Conservation (phyloP, 1,140 invertebrate genomes). For the Sycobia sp. region DNA sequence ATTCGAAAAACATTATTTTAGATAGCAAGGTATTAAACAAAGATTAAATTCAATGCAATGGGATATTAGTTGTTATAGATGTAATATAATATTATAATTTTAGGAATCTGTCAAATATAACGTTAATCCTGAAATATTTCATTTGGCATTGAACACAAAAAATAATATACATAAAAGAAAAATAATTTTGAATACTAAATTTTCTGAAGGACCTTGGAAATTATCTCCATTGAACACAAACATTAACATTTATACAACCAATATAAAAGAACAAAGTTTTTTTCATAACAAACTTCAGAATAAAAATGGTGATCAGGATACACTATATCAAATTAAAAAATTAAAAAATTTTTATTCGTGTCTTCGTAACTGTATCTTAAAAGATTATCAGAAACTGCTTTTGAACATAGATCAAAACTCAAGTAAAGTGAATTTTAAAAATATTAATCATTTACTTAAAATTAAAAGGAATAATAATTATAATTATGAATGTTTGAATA, state of each 20-base stretch:
- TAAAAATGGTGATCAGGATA: constrained; percentile 25
- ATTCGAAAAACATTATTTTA: not conserved
- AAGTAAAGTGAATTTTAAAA: not conserved
- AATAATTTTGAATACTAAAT: not conserved
- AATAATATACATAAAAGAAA: not conserved
- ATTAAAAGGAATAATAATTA: not conserved
- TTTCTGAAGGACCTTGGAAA: not conserved
- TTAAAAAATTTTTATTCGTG: constrained; percentile 45
- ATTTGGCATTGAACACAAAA: not conserved
- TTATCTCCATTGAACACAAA: not conserved
- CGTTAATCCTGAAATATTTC: not conserved
- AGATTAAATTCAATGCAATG: not conserved
- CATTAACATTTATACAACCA: not conserved
- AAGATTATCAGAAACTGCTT: not conserved
- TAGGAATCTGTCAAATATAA: not conserved
- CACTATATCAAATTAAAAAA: constrained; percentile 38
- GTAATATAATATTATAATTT: constrained; percentile 5
- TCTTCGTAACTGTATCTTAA: constrained; percentile 35
- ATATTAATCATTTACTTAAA: not conserved
- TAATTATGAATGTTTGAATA: not conserved
- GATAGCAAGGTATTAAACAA: constrained; percentile 2
- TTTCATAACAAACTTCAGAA: not conserved
- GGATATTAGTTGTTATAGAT: not conserved
- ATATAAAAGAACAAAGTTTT: not conserved
- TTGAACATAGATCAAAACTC: not conserved